Evolutionary conservation across 1,140 invertebrate genomes (phyloP).

Genomic region (Augochlora pura): DNA sequence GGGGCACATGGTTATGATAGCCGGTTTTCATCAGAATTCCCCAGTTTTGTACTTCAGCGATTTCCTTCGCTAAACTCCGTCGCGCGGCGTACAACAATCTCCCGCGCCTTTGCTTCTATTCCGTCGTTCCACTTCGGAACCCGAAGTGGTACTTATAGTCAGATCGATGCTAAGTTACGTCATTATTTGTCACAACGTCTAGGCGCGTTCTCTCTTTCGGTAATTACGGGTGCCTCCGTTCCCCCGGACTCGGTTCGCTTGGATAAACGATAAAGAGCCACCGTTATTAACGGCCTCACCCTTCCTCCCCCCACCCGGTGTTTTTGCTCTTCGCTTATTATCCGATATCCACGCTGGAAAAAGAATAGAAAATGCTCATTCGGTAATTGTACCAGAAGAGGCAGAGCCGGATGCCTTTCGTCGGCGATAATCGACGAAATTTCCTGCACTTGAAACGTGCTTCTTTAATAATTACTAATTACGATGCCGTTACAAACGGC

Average conservation of each 20-base stretch:
- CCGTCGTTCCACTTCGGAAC: too few relatives aligned
- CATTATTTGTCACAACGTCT: slow-evolving; percentile 15
- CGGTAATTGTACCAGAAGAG: slow-evolving; percentile 31
- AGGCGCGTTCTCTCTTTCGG: background rate
- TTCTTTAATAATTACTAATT: background rate
- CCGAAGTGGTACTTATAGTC: background rate
- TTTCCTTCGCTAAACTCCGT: slow-evolving; percentile 1
- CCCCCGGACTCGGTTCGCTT: background rate
- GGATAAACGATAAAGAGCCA: slow-evolving; percentile 14
- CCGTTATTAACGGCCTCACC: slow-evolving; percentile 20
- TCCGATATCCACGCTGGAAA: slow-evolving; percentile 18
- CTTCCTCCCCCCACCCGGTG: background rate
- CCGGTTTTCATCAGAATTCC: slow-evolving; percentile 25
- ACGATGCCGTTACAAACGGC: background rate
- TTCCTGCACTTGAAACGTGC: background rate
- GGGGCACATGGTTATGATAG: slow-evolving; percentile 33
- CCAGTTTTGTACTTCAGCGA: slow-evolving; percentile 4
- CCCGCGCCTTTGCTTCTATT: slow-evolving; percentile 1
- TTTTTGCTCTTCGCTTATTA: slow-evolving; percentile 16
- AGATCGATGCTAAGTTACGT: slow-evolving; percentile 26
- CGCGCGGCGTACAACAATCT: slow-evolving; percentile 4
- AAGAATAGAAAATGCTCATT: slow-evolving; percentile 20
- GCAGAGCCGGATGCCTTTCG: slow-evolving; percentile 7
- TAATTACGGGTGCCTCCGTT: slow-evolving; percentile 7
- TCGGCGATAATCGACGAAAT: slow-evolving; percentile 25